These are phyloP conservation scores for Microtus agrestis DNA, from an alignment of 2,797 vertebrate species.

Conservation along the genomic window DNA sequence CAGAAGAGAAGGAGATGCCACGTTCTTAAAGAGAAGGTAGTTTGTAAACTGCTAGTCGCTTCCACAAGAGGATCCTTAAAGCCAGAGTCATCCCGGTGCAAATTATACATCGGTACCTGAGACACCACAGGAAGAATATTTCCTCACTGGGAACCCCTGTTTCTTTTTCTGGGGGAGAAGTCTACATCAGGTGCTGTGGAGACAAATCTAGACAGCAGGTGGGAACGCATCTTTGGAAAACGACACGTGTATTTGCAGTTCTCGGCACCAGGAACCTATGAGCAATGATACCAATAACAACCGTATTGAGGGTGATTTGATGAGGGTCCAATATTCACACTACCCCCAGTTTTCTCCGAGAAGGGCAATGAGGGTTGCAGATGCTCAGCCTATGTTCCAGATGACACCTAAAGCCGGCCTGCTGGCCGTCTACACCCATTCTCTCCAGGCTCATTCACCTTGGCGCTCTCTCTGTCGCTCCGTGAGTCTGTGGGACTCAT, in stretches of 20 bases:
- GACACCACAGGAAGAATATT: not conserved
- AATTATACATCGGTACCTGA: not conserved
- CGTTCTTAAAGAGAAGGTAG: not conserved
- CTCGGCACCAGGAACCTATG: not conserved
- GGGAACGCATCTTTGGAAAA: not conserved
- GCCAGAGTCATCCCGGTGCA: not conserved
- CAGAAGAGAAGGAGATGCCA: not conserved
- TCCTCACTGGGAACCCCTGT: not conserved
- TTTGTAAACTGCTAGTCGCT: not conserved
- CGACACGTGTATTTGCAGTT: not conserved
- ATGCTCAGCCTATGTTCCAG: not conserved
- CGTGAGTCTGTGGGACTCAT: not conserved
- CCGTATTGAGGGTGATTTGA: not conserved
- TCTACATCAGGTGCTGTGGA: not conserved
- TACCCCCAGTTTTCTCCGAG: not conserved
- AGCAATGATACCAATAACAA: not conserved
- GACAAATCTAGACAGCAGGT: not conserved
- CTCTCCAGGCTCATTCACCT: not conserved
- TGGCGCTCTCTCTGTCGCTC: not conserved
- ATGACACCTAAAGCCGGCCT: not conserved
- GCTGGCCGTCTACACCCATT: not conserved
- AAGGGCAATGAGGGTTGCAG: not conserved
- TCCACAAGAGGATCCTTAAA: not conserved
- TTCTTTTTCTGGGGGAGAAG: not conserved
- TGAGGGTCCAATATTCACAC: not conserved